Base-by-base conservation (phyloP, 2,888 invertebrate genomes). In the Zaprionus bogoriensis region DNA sequence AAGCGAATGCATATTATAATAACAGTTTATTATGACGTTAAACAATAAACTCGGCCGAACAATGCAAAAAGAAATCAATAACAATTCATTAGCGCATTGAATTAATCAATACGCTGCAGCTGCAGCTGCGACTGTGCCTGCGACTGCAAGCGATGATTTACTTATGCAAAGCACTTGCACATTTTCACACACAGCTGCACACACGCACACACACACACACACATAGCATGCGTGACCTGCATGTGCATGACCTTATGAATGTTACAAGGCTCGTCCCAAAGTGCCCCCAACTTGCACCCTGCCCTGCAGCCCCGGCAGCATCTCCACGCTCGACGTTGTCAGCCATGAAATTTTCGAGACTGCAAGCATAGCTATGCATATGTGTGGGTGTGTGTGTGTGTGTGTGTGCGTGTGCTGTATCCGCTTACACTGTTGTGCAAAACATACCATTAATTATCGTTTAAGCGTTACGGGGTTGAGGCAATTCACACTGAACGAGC, bases 61-160 rank as follows among this genome's bases (percentile, higher is more conserved):
- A 30, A 38, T 41, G 5, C 5, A 44, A 58, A n/a, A n/a, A n/a
- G n/a, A n/a, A 74, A 62, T 55, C 71, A 39, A 68, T 65, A 51
- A 42, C 22, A 48, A 65, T 54, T 64, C 27, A 52, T 60, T 54
- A 54, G 38, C 54, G 10, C 14, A 42, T 61, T 46, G 10, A 22
- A 41, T 48, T 12, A 69, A 69, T 69, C 60, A 28, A 61, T 57
- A 46, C 38, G 30, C 41, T 46, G 47, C 41, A 23, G 42, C 38
- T 48, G 46, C 17, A 52, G 27, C 17, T 19, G 4, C 23, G 9
- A 32, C 30, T 3, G 23, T 23, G 4, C 3, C 6, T 4, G 23
- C 23, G 5, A 23, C 23, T 23, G 23, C 23, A 3, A 23, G 38
- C 36, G 32, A 7, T 51, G 45, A 22, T 45, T 62, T 54, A 38